Evolutionary conservation across 2,113 vertebrate genomes (phyloP).

Genomic region (Phyllostomus hastatus): DNA sequence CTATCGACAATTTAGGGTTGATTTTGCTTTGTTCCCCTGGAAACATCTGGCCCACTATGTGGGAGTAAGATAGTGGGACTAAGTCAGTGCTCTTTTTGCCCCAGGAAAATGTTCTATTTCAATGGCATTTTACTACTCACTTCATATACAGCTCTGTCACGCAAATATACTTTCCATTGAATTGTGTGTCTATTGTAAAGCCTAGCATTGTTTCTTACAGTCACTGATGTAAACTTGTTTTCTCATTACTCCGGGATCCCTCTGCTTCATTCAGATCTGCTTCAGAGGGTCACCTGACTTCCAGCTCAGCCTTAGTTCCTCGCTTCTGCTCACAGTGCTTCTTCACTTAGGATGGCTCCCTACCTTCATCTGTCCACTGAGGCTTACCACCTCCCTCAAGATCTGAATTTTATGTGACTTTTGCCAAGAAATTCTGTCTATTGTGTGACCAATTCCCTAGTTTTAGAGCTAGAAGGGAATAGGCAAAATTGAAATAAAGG

Average conservation of each 20-base stretch:
- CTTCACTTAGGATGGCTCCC: background rate
- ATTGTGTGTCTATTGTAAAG: slow-evolving; percentile 30
- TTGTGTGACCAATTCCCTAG: background rate
- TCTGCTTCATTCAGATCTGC: background rate
- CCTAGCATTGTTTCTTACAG: background rate
- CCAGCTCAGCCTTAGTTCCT: background rate
- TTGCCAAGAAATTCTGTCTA: background rate
- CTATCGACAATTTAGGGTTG: background rate
- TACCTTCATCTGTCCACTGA: background rate
- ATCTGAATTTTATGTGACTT: background rate
- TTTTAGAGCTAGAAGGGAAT: background rate
- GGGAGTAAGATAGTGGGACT: background rate
- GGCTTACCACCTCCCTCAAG: background rate
- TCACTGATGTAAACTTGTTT: background rate
- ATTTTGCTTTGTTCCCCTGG: background rate
- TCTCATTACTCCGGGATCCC: background rate
- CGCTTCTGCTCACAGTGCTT: background rate
- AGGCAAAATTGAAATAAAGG: background rate
- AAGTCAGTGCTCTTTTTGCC: background rate
- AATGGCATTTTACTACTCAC: slow-evolving; percentile 1
- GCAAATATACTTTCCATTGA: slow-evolving; percentile 9
- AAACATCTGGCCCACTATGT: background rate
- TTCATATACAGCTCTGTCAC: background rate
- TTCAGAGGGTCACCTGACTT: background rate
- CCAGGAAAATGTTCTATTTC: background rate